Evolutionary conservation across 1,140 invertebrate genomes (phyloP), one percentile per base, ranked within the genome.

Genomic region (Temnothorax curvispinosus): DNA sequence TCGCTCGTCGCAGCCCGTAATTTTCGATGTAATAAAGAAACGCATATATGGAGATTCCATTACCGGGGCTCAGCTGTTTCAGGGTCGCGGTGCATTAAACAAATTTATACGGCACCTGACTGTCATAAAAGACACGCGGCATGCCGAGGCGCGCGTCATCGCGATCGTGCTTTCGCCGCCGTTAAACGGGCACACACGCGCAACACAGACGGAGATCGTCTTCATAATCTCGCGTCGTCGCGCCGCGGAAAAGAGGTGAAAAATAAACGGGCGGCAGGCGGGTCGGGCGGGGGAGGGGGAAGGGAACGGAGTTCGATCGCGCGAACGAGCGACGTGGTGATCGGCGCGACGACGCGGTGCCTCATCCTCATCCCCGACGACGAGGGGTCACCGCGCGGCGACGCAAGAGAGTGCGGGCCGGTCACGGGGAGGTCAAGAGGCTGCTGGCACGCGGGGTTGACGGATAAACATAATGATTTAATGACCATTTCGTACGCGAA

Each of bases 381-480:
- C 76, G 81, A 77, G 58, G 76, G 81, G 76, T 90, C 88, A 90
- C 0, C 44, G 54, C 47, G 54, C 32, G 35, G 11, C 18, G 54
- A 67, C 69, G 81, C 60, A 75, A 72, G 88, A 88, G 64, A 67
- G 88, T 5, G 71, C 50, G 69, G 50, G 58, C 80, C 47, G 76
- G 62, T 71, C 76, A 82, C 62, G 56, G 86, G 62, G 90, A 91
- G 93, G 93, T 94, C 93, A 93, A 94, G 92, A 94, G 93, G 92
- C 93, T 93, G 93, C 92, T 91, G 92, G 90, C 92, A 93, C 91
- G 92, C 89, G 89, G 93, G 93, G 92, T 95, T 95, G 94, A 94
- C 93, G 94, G 92, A 93, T 95, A 95, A 95, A 94, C 90, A 95
- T 94, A 94, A 95, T 95, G 93, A 95, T 95, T 95, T 95, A 95